Evolutionary conservation across 1,140 invertebrate genomes (phyloP).

Genomic region (Caenorhabditis remanei): DNA sequence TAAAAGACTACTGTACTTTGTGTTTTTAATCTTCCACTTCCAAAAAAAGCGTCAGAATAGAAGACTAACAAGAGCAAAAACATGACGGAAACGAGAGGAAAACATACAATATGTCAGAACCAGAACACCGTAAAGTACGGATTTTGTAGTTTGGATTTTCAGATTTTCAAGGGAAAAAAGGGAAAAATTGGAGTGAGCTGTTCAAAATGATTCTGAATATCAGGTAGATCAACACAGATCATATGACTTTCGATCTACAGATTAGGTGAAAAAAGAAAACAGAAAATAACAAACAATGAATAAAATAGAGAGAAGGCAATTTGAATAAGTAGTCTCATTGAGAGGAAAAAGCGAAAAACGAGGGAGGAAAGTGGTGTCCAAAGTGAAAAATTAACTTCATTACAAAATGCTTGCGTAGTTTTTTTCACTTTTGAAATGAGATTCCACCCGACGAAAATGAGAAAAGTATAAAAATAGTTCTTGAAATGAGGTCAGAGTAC

Average conservation of each 20-base stretch:
- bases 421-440: background rate
- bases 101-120: no score
- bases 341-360: background rate
- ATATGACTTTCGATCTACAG: background rate
- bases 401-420: background rate
- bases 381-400: slow-evolving; percentile 32
- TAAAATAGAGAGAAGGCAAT: slow-evolving; percentile 5
- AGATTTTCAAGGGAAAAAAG: no score
- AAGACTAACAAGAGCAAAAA: background rate
- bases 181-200: no score
- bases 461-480: background rate
- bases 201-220: background rate
- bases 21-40: no score
- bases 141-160: no score
- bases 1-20: no score
- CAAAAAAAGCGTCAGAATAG: background rate
- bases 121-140: no score
- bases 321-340: slow-evolving; percentile 40
- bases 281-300: background rate
- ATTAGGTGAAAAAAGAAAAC: background rate
- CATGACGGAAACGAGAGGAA: background rate
- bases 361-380: background rate
- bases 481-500: background rate
- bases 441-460: background rate
- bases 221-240: background rate